Base-by-base conservation (phyloP, 2,797 vertebrate genomes). In the Clarias laeviceps region DNA sequence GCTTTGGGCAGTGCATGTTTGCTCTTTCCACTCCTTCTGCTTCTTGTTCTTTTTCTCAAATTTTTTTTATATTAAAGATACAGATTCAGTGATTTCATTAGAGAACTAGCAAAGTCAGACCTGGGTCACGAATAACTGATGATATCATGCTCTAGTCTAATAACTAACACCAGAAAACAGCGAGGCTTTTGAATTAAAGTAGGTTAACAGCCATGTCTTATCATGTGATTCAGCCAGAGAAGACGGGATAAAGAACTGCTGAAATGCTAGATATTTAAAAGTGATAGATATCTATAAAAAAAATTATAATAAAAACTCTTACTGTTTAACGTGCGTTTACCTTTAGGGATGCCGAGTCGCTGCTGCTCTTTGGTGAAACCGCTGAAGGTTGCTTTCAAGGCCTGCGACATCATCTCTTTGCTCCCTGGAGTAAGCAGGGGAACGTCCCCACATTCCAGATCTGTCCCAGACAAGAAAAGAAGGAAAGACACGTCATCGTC, bases 391-490 rank as follows among this genome's bases (percentile, higher is more conserved):
- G 97, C 98, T 91, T 98, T 97, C 91, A 99, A 86, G 0, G 98
- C 98, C 93, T 99, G 98, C 83, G 98, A 99, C 98, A 99, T 99
- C 98, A 99, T 99, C 91, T 99, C 98, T 93, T 99, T 99, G 93
- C 98, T 99, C 91, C 97, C 98, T 69, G 98, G 98, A 29, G 98
- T 99, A 88, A 99, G 92, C 62, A 99, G 93, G 20, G 98, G 98
- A 83, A 99, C 98, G 84, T 99, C 98, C 0, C 97, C 97, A 90
- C 98, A 99, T 93, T 99, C 98, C 90, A 98, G 97, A 92, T 99
- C 98, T 99, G 95, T 78, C 18, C 50, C 79, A 88, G 79, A 82
- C 27, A 86, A 32, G 68, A 27, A 82, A 15, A 86, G 29, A 69
- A 72, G 62, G 50, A 82, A 85, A 40, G 77, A 79, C 77, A 79